Percentiles rank a stretch among this genome's conserved stretches.
phyloP scores from a whole-genome alignment of 1,140 invertebrate genomes.

The Liolophura sinensis region DNA sequence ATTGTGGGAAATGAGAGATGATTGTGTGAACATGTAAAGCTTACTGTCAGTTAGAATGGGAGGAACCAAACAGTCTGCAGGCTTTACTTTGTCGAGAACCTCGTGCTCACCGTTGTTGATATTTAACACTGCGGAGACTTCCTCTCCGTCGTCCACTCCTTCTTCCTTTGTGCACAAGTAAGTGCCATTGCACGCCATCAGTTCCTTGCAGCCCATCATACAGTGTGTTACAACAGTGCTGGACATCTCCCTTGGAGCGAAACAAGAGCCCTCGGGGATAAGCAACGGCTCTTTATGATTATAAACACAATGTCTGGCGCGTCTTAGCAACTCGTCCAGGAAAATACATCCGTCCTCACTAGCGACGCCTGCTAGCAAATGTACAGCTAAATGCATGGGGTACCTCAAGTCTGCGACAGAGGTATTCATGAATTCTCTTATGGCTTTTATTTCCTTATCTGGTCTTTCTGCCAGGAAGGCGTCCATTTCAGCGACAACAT shows the following conservation, averaged over 20 bases:
- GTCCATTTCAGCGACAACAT: conserved; percentile 25
- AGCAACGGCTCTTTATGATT: conserved; percentile 20
- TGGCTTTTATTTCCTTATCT: conserved; percentile 32
- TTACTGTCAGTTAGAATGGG: too few species aligned
- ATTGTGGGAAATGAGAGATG: too few species aligned
- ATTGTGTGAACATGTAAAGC: too few species aligned
- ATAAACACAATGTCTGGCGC: conserved; percentile 23
- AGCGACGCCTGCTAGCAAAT: conserved; percentile 27
- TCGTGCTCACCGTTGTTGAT: conserved; percentile 9
- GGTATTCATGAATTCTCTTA: conserved; percentile 27
- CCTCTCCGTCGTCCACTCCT: conserved; percentile 7
- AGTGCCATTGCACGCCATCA: conserved; percentile 7
- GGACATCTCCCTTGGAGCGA: conserved; percentile 25
- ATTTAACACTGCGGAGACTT: conserved; percentile 7
- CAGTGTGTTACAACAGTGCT: conserved; percentile 15
- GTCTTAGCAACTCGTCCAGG: conserved; percentile 20
- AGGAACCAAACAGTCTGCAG: conserved; percentile 3
- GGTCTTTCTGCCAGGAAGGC: conserved; percentile 24
- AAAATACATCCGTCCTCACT: conserved; percentile 9
- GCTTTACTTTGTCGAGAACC: conserved; percentile 7
- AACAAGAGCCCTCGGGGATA: conserved; percentile 35
- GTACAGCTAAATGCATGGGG: conserved; percentile 25
- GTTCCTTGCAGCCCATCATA: conserved; percentile 9
- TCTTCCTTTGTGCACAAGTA: conserved; percentile 7
- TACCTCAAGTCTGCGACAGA: conserved; percentile 19